Percentiles rank a stretch among this genome's conserved stretches.
phyloP scores from a whole-genome alignment of 2,113 vertebrate species.

The Nannospalax galili region DNA sequence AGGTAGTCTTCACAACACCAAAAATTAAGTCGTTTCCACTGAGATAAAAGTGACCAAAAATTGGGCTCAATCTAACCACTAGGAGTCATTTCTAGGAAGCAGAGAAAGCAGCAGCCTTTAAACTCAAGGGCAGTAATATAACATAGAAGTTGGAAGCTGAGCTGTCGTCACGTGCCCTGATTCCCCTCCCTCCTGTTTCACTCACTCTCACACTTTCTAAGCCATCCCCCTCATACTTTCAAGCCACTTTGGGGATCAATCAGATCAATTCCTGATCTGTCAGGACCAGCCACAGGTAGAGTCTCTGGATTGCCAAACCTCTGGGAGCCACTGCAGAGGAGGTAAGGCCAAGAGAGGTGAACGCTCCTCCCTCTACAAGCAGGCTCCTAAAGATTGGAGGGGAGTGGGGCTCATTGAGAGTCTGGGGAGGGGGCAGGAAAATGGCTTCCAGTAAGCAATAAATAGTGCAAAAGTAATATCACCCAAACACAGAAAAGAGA shows the following conservation, averaged over 20 bases:
- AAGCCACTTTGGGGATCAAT: not conserved
- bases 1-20: not conserved
- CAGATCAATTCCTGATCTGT: not conserved
- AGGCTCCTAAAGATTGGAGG: too few species aligned
- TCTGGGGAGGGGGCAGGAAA: not conserved
- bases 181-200: too few species aligned
- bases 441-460: not conserved
- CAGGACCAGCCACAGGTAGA: not conserved
- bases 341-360: too few species aligned
- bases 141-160: not conserved
- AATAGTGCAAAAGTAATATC: not conserved
- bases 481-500: not conserved
- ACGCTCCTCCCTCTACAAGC: too few species aligned
- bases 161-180: not conserved
- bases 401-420: not conserved
- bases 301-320: not conserved
- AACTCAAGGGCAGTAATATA: not conserved
- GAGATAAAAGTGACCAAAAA: not conserved
- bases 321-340: not conserved
- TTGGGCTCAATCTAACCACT: not conserved
- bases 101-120: not conserved
- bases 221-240: not conserved
- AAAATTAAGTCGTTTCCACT: not conserved
- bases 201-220: not conserved
- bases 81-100: not conserved